Conservation (phyloP, 2,888 invertebrate species). For the Xestia ashworthii region DNA sequence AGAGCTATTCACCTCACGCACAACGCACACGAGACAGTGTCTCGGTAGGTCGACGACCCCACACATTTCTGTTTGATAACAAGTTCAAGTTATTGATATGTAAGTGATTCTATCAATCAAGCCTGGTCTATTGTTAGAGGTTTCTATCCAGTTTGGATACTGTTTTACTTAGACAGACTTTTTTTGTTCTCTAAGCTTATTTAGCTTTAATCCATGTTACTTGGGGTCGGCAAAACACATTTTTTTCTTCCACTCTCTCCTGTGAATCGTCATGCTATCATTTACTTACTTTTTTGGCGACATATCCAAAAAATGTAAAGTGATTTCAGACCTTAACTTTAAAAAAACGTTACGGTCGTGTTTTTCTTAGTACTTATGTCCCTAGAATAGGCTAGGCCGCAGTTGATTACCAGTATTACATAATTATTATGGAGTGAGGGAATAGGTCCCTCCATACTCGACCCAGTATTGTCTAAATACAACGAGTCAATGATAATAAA, state of each 20-base stretch:
- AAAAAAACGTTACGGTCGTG: not conserved
- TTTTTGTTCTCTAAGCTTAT: not conserved
- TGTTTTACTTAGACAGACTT: not conserved
- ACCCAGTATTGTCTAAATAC: not conserved
- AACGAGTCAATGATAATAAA: too few species aligned
- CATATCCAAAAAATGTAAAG: not conserved
- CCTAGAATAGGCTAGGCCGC: not conserved
- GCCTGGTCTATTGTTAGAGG: slow-evolving; percentile 31
- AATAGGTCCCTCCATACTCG: not conserved
- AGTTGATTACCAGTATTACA: not conserved
- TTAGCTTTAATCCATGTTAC: not conserved
- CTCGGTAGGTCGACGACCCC: slow-evolving; percentile 40
- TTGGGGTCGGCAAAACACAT: too few species aligned
- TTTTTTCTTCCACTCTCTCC: too few species aligned
- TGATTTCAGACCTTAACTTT: not conserved
- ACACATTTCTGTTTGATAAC: slow-evolving; percentile 50
- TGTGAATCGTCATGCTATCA: too few species aligned
- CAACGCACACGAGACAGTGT: slow-evolving; percentile 27
- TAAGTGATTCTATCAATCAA: slow-evolving; percentile 45
- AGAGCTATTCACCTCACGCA: slow-evolving; percentile 59
- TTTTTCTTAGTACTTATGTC: not conserved
- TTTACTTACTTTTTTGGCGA: not conserved
- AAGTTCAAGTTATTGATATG: slow-evolving; percentile 53
- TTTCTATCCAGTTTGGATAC: not conserved
- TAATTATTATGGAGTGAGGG: not conserved